Conservation (phyloP, 2,797 vertebrate genomes). For the Lithobates pipiens region DNA sequence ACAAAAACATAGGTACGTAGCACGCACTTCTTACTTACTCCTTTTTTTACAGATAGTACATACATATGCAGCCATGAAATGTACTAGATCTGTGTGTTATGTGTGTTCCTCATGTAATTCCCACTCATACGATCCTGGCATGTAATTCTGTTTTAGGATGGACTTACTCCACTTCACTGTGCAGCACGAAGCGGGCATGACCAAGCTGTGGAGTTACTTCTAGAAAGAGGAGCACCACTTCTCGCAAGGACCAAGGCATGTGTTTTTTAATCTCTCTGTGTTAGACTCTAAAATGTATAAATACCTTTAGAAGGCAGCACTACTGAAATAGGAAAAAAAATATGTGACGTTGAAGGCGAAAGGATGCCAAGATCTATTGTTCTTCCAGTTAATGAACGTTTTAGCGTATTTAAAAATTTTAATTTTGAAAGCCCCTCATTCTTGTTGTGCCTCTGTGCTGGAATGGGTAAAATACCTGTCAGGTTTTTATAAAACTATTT, state of each 20-base stretch:
- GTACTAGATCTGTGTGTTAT: neutral
- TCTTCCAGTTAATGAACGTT: too few species aligned
- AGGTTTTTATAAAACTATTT: too few species aligned
- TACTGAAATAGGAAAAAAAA: neutral
- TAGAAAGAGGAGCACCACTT: conserved; percentile 93
- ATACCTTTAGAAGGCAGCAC: neutral
- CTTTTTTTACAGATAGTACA: too few species aligned
- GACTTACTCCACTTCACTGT: conserved; percentile 95
- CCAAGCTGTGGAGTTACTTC: conserved; percentile 89
- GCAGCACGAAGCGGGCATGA: conserved; percentile 96
- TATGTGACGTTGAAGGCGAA: too few species aligned
- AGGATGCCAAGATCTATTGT: too few species aligned
- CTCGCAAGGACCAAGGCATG: conserved; percentile 93
- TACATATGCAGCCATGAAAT: too few species aligned
- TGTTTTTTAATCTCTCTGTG: neutral
- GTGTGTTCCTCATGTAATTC: neutral
- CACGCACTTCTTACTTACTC: too few species aligned
- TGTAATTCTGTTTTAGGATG: conserved; percentile 82
- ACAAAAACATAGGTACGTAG: too few species aligned
- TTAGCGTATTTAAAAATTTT: too few species aligned
- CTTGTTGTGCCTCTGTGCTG: too few species aligned
- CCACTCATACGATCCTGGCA: conserved; percentile 8
- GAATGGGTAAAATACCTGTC: too few species aligned
- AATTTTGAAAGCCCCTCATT: too few species aligned
- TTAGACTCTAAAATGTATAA: neutral